Conservation (phyloP, 2,797 vertebrate species). For the Sebastiscus albofasciatus region DNA sequence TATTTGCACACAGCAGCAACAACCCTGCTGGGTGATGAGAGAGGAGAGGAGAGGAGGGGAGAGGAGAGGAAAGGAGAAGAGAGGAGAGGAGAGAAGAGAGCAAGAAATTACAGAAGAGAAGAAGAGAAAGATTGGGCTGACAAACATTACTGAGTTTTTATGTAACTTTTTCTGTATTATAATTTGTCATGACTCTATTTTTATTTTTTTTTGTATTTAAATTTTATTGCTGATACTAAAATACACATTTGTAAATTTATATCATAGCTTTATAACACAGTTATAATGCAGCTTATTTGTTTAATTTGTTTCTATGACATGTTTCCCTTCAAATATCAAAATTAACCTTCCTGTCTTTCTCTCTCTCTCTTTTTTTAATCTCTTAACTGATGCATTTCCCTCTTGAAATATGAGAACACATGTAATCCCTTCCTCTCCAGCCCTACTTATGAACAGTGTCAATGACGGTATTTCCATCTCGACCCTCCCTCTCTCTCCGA, state of each 20-base stretch:
- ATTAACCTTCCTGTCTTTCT: not conserved
- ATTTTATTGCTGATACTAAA: not conserved
- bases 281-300: not conserved
- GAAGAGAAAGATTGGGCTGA: not conserved
- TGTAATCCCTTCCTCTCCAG: not conserved
- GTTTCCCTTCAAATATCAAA: not conserved
- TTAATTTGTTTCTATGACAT: not conserved
- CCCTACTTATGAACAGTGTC: conserved; percentile 20
- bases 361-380: not conserved
- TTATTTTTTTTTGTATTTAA: not conserved
- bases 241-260: not conserved
- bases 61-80: not conserved
- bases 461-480: conserved; percentile 53
- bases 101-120: not conserved
- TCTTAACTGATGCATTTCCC: not conserved
- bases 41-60: not conserved
- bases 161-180: not conserved
- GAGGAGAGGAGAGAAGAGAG: not conserved
- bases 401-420: not conserved
- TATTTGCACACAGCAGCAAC: conserved; percentile 79
- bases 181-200: not conserved
- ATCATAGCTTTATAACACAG: not conserved
- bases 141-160: not conserved
- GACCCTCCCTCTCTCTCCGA: not conserved
- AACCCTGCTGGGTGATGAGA: conserved; percentile 61